A percentile compares a stretch with the other conserved stretches of the same genome.
Evolutionary conservation across 2,888 invertebrate genomes (phyloP).

Genomic region (Sphaerophoria rueppellii): DNA sequence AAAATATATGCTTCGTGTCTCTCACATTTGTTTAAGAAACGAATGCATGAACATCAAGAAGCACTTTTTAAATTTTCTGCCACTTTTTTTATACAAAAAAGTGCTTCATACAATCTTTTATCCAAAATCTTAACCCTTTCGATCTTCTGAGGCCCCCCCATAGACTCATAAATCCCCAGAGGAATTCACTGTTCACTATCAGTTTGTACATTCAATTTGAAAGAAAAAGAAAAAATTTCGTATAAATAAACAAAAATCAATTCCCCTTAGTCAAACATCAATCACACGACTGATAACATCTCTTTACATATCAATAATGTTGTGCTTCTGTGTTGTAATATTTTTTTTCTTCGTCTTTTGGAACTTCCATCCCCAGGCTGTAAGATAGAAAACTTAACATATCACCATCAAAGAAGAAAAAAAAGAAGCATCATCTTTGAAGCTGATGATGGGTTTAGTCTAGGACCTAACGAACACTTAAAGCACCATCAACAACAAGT

Average conservation of each 20-base stretch:
- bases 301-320: conserved; percentile 72
- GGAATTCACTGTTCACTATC: conserved; percentile 44
- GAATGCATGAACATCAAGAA: too few species aligned
- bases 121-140: too few species aligned
- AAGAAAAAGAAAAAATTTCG: neutral
- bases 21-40: too few species aligned
- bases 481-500: conserved; percentile 9
- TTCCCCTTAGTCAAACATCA: conserved; percentile 71
- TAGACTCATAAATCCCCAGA: conserved; percentile 2
- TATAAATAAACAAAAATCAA: conserved; percentile 64
- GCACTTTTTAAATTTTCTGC: too few species aligned
- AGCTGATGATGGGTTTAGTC: conserved; percentile 13
- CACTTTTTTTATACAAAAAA: too few species aligned
- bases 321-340: conserved; percentile 36
- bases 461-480: conserved; percentile 4
- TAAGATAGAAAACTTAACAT: conserved; percentile 41
- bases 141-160: neutral
- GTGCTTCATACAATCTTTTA: too few species aligned
- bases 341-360: conserved; percentile 16
- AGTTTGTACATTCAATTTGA: conserved; percentile 49
- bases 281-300: conserved; percentile 72
- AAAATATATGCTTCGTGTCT: too few species aligned
- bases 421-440: conserved; percentile 45
- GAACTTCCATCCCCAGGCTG: conserved; percentile 45
- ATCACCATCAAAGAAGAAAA: conserved; percentile 25